Percentiles rank a stretch among this genome's conserved stretches.
Conservation (phyloP, 2,113 vertebrate genomes). For the Dicerorhinus sumatrensis region DNA sequence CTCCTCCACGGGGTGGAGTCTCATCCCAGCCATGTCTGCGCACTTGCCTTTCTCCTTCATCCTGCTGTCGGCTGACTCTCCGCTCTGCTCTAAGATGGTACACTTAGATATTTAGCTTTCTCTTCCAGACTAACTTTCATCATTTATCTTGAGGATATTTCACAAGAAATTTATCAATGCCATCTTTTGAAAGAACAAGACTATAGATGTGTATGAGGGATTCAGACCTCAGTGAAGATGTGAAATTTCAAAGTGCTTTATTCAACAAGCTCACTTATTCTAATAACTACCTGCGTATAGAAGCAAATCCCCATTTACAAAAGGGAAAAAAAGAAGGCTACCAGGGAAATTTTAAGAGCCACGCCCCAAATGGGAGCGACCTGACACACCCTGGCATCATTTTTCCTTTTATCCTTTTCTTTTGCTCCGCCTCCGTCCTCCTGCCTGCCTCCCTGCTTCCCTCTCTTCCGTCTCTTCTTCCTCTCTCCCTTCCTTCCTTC, state of each 20-base stretch:
- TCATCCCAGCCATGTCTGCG: accelerated
- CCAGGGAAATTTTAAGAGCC: not conserved
- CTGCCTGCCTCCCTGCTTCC: not conserved
- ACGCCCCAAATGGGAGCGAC: not conserved
- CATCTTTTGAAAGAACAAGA: not conserved
- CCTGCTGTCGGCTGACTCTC: not conserved
- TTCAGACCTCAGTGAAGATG: not conserved
- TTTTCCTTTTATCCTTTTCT: too few species aligned
- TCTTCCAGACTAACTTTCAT: not conserved
- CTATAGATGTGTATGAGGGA: too few species aligned
- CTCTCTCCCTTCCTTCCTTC: not conserved
- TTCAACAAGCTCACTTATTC: not conserved
- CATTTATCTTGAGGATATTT: not conserved
- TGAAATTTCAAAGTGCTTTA: not conserved
- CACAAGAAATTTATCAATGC: not conserved
- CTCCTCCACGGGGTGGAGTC: too few species aligned
- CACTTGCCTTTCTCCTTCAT: not conserved
- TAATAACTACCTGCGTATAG: not conserved
- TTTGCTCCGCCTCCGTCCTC: too few species aligned
- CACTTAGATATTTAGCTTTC: not conserved
- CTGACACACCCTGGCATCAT: accelerated
- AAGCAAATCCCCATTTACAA: not conserved
- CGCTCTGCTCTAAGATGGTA: constrained; percentile 21
- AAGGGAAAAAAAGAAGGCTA: not conserved
- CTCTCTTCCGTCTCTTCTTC: too few species aligned